Base-by-base conservation (phyloP, 1,140 invertebrate genomes). In the Drosophila kanapiae region DNA sequence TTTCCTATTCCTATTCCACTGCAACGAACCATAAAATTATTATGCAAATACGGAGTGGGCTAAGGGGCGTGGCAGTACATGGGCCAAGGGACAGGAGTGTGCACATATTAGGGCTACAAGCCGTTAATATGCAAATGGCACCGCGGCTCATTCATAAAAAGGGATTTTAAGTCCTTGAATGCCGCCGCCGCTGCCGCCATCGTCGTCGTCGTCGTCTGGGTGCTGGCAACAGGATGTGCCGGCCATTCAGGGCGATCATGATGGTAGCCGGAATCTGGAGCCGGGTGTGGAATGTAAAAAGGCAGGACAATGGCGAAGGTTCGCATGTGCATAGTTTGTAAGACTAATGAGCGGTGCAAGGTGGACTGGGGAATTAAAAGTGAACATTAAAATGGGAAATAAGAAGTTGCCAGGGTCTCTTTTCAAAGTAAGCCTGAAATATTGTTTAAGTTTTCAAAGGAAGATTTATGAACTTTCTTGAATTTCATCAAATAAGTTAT, bases 1-100 rank as follows among this genome's bases (percentile, higher is more conserved):
- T 37, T 58, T 75, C 75, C 70, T 61, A 82, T 56, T 85, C 72
- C 68, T 75, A 81, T 85, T 86, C 75, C 67, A 85, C 82, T 85
- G 82, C 82, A 85, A 49, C 82, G 82, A 81, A 80, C 82, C 82
- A 85, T 85, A 85, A 85, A 85, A 85, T 85, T 85, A 85, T 85
- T 85, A 85, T 86, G 82, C 82, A 85, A 85, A 85, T 85, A 86
- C 61, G 49, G 56, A 10, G 40, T n/a, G 45, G 6, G 9, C 14
- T 3, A 33, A 45, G 4, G n/a, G 18, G 13, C 43, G 14, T 23
- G 56, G 60, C 42, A 40, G 51, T 43, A 38, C 27, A 60, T 16
- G 59, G 42, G 53, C 51, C 37, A 38, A 48, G 42, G 48, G 40
- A 49, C 33, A 45, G 74, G 62, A 72, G 74, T 81, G 68, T 69